These are phyloP conservation scores for Steatornis caripensis DNA, from an alignment of 2,113 vertebrate genomes.

Conservation along the genomic window DNA sequence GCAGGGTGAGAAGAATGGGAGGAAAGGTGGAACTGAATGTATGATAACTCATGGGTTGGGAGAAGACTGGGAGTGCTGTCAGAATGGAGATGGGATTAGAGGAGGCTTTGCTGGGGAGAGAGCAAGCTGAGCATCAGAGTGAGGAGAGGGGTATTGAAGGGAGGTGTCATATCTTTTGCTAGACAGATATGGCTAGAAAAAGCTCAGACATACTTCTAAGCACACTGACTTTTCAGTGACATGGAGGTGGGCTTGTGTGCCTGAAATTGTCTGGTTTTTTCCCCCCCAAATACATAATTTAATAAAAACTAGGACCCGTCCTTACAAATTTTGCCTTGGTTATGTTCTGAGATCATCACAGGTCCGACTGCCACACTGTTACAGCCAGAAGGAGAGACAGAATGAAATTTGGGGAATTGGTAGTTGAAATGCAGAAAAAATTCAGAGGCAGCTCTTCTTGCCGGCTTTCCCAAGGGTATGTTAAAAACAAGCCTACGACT, in stretches of 20 bases:
- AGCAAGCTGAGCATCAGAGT: not conserved
- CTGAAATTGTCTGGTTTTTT: not conserved
- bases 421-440: not conserved
- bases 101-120: not conserved
- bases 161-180: not conserved
- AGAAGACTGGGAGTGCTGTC: not conserved
- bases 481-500: not conserved
- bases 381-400: not conserved
- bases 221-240: not conserved
- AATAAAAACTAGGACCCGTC: not conserved
- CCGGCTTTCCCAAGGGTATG: not conserved
- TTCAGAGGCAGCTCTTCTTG: not conserved
- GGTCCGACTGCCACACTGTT: not conserved
- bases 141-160: not conserved
- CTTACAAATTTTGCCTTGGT: not conserved
- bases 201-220: not conserved
- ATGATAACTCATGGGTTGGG: not conserved
- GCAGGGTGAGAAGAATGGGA: not conserved
- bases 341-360: not conserved
- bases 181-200: not conserved
- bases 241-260: not conserved
- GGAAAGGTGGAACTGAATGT: not conserved
- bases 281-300: not conserved
- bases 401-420: not conserved
- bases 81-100: not conserved